phyloP scores from a whole-genome alignment of 2,888 invertebrate genomes.

The Holacanthella duospinosa region DNA sequence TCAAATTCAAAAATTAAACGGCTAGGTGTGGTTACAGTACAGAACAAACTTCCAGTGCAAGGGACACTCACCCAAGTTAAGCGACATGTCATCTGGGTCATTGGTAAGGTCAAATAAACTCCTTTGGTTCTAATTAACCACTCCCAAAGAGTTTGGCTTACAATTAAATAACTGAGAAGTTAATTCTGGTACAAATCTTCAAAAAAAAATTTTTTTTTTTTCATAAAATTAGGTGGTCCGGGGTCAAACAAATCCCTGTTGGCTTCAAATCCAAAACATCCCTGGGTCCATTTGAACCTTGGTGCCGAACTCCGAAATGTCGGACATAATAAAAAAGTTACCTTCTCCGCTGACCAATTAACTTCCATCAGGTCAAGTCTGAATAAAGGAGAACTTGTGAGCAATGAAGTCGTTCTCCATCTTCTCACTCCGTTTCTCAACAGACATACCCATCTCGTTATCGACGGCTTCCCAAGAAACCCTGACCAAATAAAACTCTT shows the following conservation, averaged over 20 bases:
- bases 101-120: constrained; percentile 43
- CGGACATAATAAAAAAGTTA: constrained; percentile 53
- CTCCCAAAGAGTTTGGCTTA: too few relatives aligned
- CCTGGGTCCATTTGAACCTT: constrained; percentile 52
- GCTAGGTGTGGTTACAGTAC: background rate
- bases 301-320: constrained; percentile 64
- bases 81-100: constrained; percentile 45
- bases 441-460: constrained; percentile 50
- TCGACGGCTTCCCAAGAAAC: constrained; percentile 91
- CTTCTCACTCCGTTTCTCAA: constrained; percentile 53
- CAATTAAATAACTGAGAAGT: constrained; percentile 5
- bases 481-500: constrained; percentile 77
- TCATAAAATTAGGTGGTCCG: constrained; percentile 79
- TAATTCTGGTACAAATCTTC: too few relatives aligned
- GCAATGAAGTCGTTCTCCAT: constrained; percentile 40
- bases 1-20: background rate
- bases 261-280: constrained; percentile 48
- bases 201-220: background rate
- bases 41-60: background rate
- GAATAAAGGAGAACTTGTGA: constrained; percentile 68
- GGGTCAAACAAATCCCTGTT: constrained; percentile 79
- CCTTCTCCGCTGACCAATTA: constrained; percentile 45
- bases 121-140: too few relatives aligned
- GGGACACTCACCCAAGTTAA: background rate
- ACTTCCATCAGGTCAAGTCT: constrained; percentile 53